Conservation (phyloP, 1,140 invertebrate genomes). For the Adelges cooleyi region DNA sequence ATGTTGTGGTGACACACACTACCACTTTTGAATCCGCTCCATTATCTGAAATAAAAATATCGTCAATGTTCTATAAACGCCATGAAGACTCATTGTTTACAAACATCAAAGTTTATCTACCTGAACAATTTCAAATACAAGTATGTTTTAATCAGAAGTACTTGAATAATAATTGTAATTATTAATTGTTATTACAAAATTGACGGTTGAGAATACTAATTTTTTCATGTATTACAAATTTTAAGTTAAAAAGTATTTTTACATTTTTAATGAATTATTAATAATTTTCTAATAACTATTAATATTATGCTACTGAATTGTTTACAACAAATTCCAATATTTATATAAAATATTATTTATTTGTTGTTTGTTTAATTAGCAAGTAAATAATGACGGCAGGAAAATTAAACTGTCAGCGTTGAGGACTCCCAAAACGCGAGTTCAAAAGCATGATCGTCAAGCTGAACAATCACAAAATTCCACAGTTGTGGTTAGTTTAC, state of each 20-base stretch:
- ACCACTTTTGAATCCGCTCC: conserved; percentile 78
- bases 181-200: too few species aligned
- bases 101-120: conserved; percentile 53
- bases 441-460: conserved; percentile 1
- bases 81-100: conserved; percentile 52
- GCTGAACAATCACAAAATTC: neutral
- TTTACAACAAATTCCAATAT: too few species aligned
- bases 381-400: conserved; percentile 19
- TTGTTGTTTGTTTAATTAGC: too few species aligned
- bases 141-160: too few species aligned
- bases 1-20: conserved; percentile 72
- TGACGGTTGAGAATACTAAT: too few species aligned
- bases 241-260: too few species aligned
- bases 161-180: too few species aligned
- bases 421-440: conserved; percentile 2
- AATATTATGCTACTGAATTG: too few species aligned
- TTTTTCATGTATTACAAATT: too few species aligned
- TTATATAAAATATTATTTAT: neutral
- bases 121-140: conserved; percentile 33
- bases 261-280: too few species aligned
- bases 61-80: conserved; percentile 72
- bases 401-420: conserved; percentile 12
- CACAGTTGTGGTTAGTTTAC: conserved; percentile 5
- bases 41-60: conserved; percentile 67
- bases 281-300: too few species aligned